Percentiles rank a stretch among this genome's conserved stretches.
phyloP scores from a whole-genome alignment of 2,797 vertebrate species.

The Pelodytes ibericus region DNA sequence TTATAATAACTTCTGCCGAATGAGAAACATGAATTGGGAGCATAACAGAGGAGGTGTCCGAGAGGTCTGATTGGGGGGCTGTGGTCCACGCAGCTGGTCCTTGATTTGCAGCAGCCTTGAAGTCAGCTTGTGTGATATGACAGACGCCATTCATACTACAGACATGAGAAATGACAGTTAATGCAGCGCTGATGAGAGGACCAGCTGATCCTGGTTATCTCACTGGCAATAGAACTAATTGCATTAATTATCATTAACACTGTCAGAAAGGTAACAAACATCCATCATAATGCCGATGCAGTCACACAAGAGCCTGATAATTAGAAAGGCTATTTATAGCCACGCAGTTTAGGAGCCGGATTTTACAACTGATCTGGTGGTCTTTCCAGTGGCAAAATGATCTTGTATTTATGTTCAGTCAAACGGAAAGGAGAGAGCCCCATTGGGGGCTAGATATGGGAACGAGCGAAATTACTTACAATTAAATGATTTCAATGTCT shows the following conservation, averaged over 20 bases:
- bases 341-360: not conserved
- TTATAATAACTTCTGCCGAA: no score
- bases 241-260: slow-evolving; percentile 9
- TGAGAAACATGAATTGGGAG: no score
- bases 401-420: not conserved
- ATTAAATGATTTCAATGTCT: no score
- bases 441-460: no score
- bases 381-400: not conserved
- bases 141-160: not conserved
- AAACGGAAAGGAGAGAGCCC: no score
- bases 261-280: slow-evolving; percentile 15
- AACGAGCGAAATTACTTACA: no score
- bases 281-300: slow-evolving; percentile 5
- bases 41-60: no score
- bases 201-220: slow-evolving; percentile 11
- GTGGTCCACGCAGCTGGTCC: not conserved
- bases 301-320: slow-evolving; percentile 1
- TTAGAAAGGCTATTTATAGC: slow-evolving; percentile 3
- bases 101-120: not conserved
- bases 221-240: slow-evolving; percentile 7
- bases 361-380: not conserved
- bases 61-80: no score
- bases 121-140: not conserved
- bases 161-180: slow-evolving; percentile 5
- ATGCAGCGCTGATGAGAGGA: not conserved